A percentile compares a stretch with the other conserved stretches of the same genome.
phyloP scores from a whole-genome alignment of 2,113 vertebrate genomes.

The Thamnaconus septentrionalis region DNA sequence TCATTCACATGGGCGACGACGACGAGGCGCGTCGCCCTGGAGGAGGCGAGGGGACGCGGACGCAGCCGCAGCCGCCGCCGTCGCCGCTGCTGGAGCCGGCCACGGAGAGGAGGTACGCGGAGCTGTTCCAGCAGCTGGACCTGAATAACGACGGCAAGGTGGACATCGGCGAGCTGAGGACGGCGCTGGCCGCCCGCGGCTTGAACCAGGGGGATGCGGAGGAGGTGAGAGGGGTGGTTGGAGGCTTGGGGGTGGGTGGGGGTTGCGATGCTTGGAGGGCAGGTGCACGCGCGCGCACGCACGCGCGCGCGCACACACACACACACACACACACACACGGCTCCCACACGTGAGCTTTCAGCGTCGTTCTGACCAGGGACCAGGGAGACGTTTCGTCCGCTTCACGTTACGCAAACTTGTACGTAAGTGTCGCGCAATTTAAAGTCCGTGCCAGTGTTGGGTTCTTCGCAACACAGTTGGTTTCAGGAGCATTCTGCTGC shows the following conservation, averaged over 20 bases:
- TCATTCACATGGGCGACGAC: conserved; percentile 64
- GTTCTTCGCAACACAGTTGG: conserved; percentile 94
- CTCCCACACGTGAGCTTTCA: too few species aligned
- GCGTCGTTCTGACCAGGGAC: too few species aligned
- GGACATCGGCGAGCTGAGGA: conserved; percentile 79
- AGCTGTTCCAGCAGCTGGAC: conserved; percentile 85
- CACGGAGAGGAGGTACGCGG: conserved; percentile 67
- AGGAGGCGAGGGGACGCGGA: too few species aligned
- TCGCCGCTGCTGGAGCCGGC: conserved; percentile 62
- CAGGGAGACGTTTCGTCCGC: too few species aligned
- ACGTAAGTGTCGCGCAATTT: too few species aligned
- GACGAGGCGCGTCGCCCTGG: conserved; percentile 10
- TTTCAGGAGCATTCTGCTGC: conserved; percentile 90
- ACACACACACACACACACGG: not conserved
- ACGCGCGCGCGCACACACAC: not conserved
- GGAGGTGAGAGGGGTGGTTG: conserved; percentile 62
- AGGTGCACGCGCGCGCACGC: conserved; percentile 2
- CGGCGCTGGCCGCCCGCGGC: conserved; percentile 77
- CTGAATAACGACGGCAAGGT: conserved; percentile 83
- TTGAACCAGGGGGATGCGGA: conserved; percentile 62
- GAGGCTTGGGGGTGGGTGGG: not conserved
- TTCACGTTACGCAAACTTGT: too few species aligned
- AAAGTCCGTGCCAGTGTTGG: conserved; percentile 85
- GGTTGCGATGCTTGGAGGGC: not conserved
- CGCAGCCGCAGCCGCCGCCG: conserved; percentile 24